A percentile compares a stretch with the other conserved stretches of the same genome.
These are phyloP conservation scores for Mastomys coucha DNA, from an alignment of 2,113 vertebrate genomes.

Conservation along the genomic window DNA sequence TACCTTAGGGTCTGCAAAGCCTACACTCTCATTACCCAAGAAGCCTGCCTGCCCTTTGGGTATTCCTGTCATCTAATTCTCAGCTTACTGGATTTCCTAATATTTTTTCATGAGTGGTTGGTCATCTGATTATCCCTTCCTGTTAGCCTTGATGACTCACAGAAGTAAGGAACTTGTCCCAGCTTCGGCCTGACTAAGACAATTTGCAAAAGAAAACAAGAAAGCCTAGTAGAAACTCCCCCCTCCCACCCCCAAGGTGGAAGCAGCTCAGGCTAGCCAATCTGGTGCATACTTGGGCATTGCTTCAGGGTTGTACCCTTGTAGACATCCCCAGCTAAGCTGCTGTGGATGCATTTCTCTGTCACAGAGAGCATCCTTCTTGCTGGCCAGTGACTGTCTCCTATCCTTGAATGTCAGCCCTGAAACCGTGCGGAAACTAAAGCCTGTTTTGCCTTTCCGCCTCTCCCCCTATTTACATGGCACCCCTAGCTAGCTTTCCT, in stretches of 20 bases:
- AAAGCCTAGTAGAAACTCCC: conserved; percentile 47
- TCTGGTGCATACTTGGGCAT: conserved; percentile 4
- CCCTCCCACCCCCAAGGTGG: neutral
- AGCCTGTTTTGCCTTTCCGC: neutral
- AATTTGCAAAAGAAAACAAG: conserved; percentile 52
- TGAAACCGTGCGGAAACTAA: conserved; percentile 68
- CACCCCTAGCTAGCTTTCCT: conserved; percentile 46
- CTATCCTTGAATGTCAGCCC: conserved; percentile 48
- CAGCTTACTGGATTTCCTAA: conserved; percentile 67
- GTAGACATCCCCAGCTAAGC: neutral
- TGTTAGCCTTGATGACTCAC: conserved; percentile 84
- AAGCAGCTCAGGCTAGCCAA: conserved; percentile 67
- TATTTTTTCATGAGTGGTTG: conserved; percentile 63
- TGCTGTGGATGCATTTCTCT: neutral
- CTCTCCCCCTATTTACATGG: neutral
- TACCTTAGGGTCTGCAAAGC: neutral
- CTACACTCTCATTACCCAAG: neutral
- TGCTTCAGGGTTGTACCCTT: neutral
- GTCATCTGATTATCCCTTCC: conserved; percentile 86
- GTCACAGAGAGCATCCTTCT: neutral
- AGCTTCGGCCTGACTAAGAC: conserved; percentile 66
- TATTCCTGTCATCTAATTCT: fast-evolving
- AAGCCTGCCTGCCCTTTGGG: neutral
- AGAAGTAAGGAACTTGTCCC: conserved; percentile 66
- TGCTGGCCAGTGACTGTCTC: conserved; percentile 36